phyloP scores from a whole-genome alignment of 2,113 vertebrate genomes.

The Eurystomus gularis region DNA sequence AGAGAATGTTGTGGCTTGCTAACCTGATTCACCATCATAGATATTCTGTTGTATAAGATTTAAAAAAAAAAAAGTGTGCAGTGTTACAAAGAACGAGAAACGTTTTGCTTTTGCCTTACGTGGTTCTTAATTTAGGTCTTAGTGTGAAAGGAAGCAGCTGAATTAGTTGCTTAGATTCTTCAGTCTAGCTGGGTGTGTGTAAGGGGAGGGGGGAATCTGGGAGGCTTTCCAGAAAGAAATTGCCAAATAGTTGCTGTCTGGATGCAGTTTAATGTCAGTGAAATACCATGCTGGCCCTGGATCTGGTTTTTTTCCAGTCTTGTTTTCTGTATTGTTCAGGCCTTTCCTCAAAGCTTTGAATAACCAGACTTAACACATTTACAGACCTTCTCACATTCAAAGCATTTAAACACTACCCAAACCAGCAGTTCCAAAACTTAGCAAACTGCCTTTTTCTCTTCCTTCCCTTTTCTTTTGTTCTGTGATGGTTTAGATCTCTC shows the following conservation, averaged over 20 bases:
- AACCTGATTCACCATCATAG: background rate
- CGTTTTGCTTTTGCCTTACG: background rate
- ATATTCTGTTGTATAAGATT: background rate
- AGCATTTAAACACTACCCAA: background rate
- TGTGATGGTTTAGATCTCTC: background rate
- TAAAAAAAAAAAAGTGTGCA: background rate
- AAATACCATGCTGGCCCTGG: conserved; percentile 29
- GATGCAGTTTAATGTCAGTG: conserved; percentile 33
- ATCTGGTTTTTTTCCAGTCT: background rate
- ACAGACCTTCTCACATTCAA: background rate
- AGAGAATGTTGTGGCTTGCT: background rate
- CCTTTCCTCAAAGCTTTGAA: background rate
- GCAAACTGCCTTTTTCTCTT: background rate
- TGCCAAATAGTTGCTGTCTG: conserved; percentile 44
- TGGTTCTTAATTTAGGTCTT: background rate
- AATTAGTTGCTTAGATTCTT: conserved; percentile 28
- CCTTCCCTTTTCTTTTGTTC: background rate
- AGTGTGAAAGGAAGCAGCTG: background rate
- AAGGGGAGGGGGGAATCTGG: background rate
- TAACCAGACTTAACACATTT: background rate
- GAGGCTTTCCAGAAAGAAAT: conserved; percentile 45
- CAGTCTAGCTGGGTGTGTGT: background rate
- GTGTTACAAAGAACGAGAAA: background rate
- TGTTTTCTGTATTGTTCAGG: conserved; percentile 4
- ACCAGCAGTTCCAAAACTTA: background rate